Evolutionary conservation across 2,113 vertebrate genomes (phyloP).

Genomic region (Entomyzon cyanotis): DNA sequence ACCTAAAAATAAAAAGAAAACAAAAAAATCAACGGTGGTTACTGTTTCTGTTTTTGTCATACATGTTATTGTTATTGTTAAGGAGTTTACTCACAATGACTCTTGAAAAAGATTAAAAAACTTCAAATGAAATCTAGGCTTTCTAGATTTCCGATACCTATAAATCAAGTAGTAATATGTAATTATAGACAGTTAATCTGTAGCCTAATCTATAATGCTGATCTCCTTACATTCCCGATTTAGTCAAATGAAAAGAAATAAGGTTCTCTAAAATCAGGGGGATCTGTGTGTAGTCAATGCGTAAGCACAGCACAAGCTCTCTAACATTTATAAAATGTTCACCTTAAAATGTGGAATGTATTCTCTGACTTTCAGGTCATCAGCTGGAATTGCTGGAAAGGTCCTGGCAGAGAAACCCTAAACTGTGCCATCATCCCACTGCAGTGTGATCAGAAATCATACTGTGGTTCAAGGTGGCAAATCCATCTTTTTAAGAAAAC

Average conservation of each 20-base stretch:
- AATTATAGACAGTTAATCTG: background rate
- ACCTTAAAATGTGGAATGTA: background rate
- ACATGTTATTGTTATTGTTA: background rate
- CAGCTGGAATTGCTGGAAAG: background rate
- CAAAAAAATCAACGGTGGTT: background rate
- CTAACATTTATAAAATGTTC: background rate
- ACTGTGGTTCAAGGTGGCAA: background rate
- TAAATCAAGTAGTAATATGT: background rate
- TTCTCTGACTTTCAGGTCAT: background rate
- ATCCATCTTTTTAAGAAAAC: background rate
- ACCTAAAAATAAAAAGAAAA: conserved; percentile 76
- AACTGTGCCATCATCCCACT: background rate
- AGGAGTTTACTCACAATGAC: background rate
- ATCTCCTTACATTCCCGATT: background rate
- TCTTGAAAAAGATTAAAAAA: background rate
- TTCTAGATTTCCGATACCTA: background rate
- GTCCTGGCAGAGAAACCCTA: background rate
- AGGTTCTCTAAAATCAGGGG: background rate
- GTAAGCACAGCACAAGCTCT: background rate
- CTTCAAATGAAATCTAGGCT: background rate
- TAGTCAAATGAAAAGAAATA: background rate
- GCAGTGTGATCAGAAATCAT: background rate
- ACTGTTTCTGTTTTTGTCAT: background rate
- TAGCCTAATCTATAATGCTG: background rate
- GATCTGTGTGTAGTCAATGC: background rate